A percentile compares a stretch with the other conserved stretches of the same genome.
Evolutionary conservation across 2,797 vertebrate genomes (phyloP).

Genomic region (Erethizon dorsatum): DNA sequence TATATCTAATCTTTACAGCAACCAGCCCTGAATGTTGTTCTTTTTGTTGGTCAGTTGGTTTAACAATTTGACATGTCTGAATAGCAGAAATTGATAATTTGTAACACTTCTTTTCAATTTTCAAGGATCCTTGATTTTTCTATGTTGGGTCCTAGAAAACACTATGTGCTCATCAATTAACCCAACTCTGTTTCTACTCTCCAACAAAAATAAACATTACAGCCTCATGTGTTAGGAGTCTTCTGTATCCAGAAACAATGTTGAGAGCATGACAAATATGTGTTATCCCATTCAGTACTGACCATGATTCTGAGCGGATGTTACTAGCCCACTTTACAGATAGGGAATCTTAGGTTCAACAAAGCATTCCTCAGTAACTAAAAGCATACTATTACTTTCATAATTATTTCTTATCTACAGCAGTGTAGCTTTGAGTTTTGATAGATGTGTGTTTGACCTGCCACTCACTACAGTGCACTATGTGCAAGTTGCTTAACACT

Average conservation of each 20-base stretch:
- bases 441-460: neutral
- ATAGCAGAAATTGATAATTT: neutral
- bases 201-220: slow-evolving; percentile 21
- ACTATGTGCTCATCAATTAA: neutral
- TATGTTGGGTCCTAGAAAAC: neutral
- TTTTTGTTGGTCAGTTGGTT: neutral
- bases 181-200: neutral
- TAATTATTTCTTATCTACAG: neutral
- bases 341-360: neutral
- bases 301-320: neutral
- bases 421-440: neutral
- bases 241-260: slow-evolving; percentile 5
- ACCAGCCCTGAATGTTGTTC: neutral
- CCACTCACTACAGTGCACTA: neutral
- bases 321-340: neutral
- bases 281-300: neutral
- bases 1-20: neutral
- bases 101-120: neutral
- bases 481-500: neutral
- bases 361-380: neutral
- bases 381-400: slow-evolving; percentile 33
- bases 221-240: neutral
- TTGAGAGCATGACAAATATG: neutral
- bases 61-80: slow-evolving; percentile 17
- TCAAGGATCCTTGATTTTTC: slow-evolving; percentile 1